A percentile compares a stretch with the other conserved stretches of the same genome.
Evolutionary conservation across 2,888 invertebrate genomes (phyloP).

Genomic region (Cephonodes hylas): DNA sequence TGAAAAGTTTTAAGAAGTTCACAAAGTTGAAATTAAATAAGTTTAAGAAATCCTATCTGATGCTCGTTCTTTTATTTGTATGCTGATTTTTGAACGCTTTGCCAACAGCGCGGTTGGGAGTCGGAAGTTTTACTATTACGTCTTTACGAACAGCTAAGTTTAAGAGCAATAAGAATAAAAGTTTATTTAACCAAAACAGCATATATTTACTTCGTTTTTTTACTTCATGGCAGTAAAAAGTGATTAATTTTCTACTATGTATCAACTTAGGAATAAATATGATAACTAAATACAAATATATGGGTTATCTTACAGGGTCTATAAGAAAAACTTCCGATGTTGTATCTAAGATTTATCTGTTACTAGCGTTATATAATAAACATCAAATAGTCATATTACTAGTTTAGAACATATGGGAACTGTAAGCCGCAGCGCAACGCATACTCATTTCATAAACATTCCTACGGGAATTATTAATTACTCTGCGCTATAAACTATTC

Average conservation of each 20-base stretch:
- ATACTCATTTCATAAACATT: background rate
- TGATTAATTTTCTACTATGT: too few species aligned
- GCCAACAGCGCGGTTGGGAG: background rate
- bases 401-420: too few species aligned
- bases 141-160: background rate
- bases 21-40: slow-evolving; percentile 5
- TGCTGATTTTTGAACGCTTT: background rate
- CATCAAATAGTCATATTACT: too few species aligned
- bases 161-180: background rate
- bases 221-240: too few species aligned
- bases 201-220: too few species aligned
- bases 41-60: background rate
- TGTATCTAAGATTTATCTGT: too few species aligned
- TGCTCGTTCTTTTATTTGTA: background rate
- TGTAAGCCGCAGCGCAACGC: background rate
- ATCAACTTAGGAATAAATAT: too few species aligned
- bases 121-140: background rate
- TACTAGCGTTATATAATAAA: too few species aligned
- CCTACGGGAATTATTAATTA: background rate
- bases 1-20: too few species aligned
- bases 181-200: background rate
- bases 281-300: too few species aligned
- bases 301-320: too few species aligned
- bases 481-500: background rate
- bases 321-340: too few species aligned